Base-by-base conservation (phyloP, 2,797 vertebrate genomes). In the Australoheros facetus region DNA sequence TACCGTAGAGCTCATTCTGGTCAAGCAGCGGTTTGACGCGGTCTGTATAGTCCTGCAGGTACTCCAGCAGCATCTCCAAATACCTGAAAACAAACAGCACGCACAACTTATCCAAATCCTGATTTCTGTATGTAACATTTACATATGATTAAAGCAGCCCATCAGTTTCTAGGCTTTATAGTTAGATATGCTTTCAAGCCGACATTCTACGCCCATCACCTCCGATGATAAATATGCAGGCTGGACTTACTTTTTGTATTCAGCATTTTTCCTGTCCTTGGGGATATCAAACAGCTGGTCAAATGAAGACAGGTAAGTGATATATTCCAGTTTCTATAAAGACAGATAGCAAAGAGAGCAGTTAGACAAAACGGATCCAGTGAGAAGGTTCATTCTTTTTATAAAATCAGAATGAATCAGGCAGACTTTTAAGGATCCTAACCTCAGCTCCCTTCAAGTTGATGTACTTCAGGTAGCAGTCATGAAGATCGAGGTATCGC, bases 221-320 rank as follows among this genome's bases (percentile, higher is more conserved):
- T 70, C 14, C 51, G 48, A 56, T 8, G 9, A 0, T 19, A 13
- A 69, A 45, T 11, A 1, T 19, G 11, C 23, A 19, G 21, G 4
- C 11, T 2, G 59, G 7, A 77, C 96, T 82, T 89, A 98, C 98
- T 96, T 97, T 87, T 97, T 99, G 83, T 99, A 99, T 34, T 99
- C 98, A 0, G 98, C 97, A 19, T 99, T 99, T 90, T 99, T 99
- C 51, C 97, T 93, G 91, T 99, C 98, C 88, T 99, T 99, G 53
- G 98, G 95, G 94, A 99, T 97, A 94, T 99, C 97, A 10, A 99
- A 99, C 21, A 99, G 96, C 78, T 99, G 98, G 93, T 99, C 98
- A 42, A 99, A 99, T 0, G 97, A 97, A 4, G 98, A 98, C 81
- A 99, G 91, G 91, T 97, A 99, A 0, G 97, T 96, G 92, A 99